A percentile compares a stretch with the other conserved stretches of the same genome.
Conservation (phyloP, 2,888 invertebrate genomes). For the Hipparchia semele region DNA sequence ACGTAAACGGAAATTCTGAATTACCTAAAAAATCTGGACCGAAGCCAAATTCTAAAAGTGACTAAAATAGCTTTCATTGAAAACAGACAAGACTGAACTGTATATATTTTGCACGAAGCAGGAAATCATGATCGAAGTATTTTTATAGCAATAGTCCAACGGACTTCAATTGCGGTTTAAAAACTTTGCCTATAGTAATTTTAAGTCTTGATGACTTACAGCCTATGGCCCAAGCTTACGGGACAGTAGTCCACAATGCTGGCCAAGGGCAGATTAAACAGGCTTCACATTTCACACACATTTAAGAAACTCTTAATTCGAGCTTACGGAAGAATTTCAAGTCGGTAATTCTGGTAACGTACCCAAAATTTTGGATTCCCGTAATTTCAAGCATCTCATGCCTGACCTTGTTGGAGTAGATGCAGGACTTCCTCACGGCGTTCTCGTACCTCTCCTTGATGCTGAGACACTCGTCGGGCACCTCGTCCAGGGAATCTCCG, state of each 20-base stretch:
- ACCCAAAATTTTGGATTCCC: slow-evolving; percentile 89
- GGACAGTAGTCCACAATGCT: too few species aligned
- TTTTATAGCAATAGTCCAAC: too few species aligned
- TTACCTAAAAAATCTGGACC: neutral
- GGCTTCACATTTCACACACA: too few species aligned
- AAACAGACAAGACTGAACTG: neutral
- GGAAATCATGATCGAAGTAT: too few species aligned
- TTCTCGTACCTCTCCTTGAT: slow-evolving; percentile 91
- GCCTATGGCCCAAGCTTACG: too few species aligned
- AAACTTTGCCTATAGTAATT: too few species aligned
- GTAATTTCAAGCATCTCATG: slow-evolving; percentile 86
- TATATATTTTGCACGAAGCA: too few species aligned
- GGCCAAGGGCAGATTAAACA: too few species aligned
- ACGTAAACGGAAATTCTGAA: neutral
- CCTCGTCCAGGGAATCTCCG: slow-evolving; percentile 83
- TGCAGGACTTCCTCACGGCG: slow-evolving; percentile 87
- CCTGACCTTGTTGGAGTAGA: slow-evolving; percentile 86
- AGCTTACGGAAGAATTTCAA: too few species aligned
- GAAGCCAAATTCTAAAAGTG: neutral
- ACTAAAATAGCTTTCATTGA: neutral
- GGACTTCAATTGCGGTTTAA: too few species aligned
- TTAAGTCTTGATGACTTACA: too few species aligned
- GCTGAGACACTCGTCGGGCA: slow-evolving; percentile 88
- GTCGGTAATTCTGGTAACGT: slow-evolving; percentile 35
- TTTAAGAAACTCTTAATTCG: too few species aligned